Conservation (phyloP, 2,888 invertebrate genomes). For the Macrosiphum euphorbiae region DNA sequence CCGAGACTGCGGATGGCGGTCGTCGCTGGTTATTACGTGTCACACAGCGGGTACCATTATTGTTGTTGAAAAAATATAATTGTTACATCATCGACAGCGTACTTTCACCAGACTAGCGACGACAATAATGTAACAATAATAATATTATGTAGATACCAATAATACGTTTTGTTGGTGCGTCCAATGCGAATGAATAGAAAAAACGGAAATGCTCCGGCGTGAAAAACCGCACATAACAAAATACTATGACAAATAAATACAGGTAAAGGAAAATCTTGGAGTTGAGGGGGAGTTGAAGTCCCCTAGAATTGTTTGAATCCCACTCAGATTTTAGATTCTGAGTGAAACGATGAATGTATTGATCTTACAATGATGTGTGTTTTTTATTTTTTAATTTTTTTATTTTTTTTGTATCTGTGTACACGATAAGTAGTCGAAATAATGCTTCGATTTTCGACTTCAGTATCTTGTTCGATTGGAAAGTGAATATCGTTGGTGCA, state of each 20-base stretch:
- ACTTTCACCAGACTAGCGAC: constrained; percentile 16
- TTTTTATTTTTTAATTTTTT: too few relatives aligned
- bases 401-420: too few relatives aligned
- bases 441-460: too few relatives aligned
- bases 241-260: neutral
- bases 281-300: neutral
- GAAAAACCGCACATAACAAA: neutral
- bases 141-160: constrained; percentile 11
- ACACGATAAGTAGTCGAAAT: too few relatives aligned
- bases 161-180: neutral
- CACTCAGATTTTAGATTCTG: too few relatives aligned
- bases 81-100: neutral
- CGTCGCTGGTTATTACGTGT: neutral
- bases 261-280: neutral
- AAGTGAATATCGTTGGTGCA: too few relatives aligned
- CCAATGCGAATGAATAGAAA: neutral
- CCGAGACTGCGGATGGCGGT: neutral
- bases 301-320: neutral
- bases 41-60: neutral
- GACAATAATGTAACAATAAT: neutral
- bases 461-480: too few relatives aligned
- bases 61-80: neutral
- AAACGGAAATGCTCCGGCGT: neutral
- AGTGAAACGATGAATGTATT: too few relatives aligned
- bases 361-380: too few relatives aligned